Conservation (phyloP, 1,140 invertebrate species). For the Drosophila sp. region DNA sequence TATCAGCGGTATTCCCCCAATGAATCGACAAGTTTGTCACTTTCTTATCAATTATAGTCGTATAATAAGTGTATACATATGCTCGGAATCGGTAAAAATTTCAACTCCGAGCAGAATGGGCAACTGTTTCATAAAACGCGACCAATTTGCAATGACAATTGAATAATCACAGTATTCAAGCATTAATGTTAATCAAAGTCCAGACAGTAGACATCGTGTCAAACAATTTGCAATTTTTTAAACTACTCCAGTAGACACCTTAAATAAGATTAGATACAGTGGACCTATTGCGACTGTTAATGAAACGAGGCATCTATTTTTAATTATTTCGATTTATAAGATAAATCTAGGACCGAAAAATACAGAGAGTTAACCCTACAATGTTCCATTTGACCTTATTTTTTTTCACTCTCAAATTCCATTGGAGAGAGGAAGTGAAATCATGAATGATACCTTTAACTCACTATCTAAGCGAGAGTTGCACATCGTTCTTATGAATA, state of each 20-base stretch:
- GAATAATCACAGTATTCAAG: constrained; percentile 14
- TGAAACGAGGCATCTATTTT: too few relatives aligned
- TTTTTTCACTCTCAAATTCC: too few relatives aligned
- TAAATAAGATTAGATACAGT: too few relatives aligned
- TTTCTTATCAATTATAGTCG: constrained; percentile 32
- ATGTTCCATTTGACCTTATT: too few relatives aligned
- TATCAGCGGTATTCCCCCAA: constrained; percentile 49
- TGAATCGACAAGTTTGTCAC: constrained; percentile 15
- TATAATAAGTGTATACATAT: constrained; percentile 1
- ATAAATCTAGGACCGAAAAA: too few relatives aligned
- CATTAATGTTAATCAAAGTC: constrained; percentile 60
- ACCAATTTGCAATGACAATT: constrained; percentile 28
- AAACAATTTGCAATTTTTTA: constrained; percentile 35
- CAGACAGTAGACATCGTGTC: constrained; percentile 54
- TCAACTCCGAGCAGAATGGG: too few relatives aligned
- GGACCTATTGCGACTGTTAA: too few relatives aligned
- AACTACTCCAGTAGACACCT: too few relatives aligned
- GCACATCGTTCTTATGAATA: neutral
- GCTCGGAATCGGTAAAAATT: constrained; percentile 20
- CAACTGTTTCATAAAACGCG: constrained; percentile 1
- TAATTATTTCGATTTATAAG: too few relatives aligned
- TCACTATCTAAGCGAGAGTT: neutral
- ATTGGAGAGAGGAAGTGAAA: too few relatives aligned
- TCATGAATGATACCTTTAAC: neutral
- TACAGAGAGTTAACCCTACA: too few relatives aligned